Evolutionary conservation across 2,113 vertebrate genomes (phyloP).

Genomic region (Rhodinocichla rosea): DNA sequence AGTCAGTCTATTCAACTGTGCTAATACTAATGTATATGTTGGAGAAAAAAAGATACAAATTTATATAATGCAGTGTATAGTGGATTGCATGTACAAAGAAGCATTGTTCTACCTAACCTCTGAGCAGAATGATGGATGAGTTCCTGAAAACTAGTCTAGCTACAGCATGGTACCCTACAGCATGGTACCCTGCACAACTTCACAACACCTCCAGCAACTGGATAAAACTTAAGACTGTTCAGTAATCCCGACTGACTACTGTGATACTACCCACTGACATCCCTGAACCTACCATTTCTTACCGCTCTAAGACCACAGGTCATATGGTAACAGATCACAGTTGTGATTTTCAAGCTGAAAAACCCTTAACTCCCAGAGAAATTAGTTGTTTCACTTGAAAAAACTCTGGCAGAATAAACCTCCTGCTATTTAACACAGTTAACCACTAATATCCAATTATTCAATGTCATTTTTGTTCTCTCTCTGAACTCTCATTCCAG

Average conservation of each 20-base stretch:
- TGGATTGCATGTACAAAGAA: neutral
- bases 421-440: neutral
- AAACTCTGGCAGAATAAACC: neutral
- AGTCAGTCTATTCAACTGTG: neutral
- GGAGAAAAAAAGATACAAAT: neutral
- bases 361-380: neutral
- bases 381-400: neutral
- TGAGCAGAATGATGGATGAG: neutral
- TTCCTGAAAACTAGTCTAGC: neutral
- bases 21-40: neutral
- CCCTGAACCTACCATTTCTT: neutral
- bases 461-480: neutral
- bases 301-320: neutral
- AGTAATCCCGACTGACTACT: neutral
- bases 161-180: rapidly evolving
- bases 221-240: neutral
- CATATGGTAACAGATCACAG: neutral
- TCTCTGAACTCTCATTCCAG: neutral
- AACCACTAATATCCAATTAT: neutral
- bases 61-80: neutral
- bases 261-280: neutral
- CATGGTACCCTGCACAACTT: rapidly evolving
- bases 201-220: neutral
- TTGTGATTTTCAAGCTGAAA: neutral
- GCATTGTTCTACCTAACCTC: neutral